Evolutionary conservation across 2,113 vertebrate species (phyloP), one percentile per base, ranked within the genome.

Genomic region (Thalassarche chlororhynchos): DNA sequence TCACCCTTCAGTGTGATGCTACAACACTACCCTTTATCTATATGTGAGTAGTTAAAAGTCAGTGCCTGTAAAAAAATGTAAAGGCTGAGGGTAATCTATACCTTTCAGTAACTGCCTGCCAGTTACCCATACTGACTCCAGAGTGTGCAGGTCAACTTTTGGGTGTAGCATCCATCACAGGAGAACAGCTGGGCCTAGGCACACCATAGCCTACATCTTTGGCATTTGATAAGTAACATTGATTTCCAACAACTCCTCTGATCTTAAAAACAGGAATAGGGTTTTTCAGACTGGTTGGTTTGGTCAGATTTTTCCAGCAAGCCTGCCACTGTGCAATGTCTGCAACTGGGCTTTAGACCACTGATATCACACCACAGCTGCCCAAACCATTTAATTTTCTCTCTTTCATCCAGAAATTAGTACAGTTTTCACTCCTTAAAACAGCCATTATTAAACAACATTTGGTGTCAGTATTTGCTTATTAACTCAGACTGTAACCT

Each of bases 401-500:
- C 46, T 87, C 51, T 57, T 6, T 61, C 71, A 89, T 68, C 46
- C 47, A 88, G 42, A 55, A 92, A 87, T 68, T 10, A 60, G 60
- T 23, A 77, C 10, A 21, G 14, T 40, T 77, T 91, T 49, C 61
- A 14, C 26, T 93, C 47, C 60, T 91, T 79, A 55, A n/a, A 95
- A 44, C 26, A 72, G 34, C 8, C 81, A 72, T 84, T 52, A 87
- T 42, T 57, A n/a, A 71, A 69, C 25, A 85, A 28, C 65, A 89
- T 92, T 87, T 89, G 80, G 64, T 87, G 69, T 60, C 72, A 87
- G 52, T 21, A 82, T 79, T 68, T 89, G 65, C 81, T 91, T 92
- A 91, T 96, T 91, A 91, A 85, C n/a, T 72, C 72, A 69, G 87
- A 57, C 40, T 90, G 52, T 40, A 95, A 85, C 66, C 36, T 92